Percentiles rank a stretch among this genome's conserved stretches.
These are phyloP conservation scores for Podocnemis expansa DNA, from an alignment of 2,113 vertebrate genomes.

Conservation along the genomic window DNA sequence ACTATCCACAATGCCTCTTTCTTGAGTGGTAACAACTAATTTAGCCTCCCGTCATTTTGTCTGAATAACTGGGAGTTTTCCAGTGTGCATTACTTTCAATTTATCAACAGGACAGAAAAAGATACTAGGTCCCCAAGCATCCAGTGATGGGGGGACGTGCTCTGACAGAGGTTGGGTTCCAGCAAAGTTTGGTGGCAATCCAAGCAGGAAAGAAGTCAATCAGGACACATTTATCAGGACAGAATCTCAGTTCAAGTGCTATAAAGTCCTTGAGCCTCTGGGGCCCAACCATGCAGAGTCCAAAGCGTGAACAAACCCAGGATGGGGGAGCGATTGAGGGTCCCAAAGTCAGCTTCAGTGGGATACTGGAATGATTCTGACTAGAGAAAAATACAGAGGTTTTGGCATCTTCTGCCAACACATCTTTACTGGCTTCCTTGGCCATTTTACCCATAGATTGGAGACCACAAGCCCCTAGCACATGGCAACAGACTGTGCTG, in stretches of 20 bases:
- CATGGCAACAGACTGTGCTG: neutral
- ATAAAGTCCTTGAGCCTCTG: neutral
- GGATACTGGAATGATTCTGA: slow-evolving; percentile 13
- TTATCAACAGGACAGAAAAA: neutral
- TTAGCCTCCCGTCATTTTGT: too few species aligned
- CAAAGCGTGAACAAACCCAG: neutral
- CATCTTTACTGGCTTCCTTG: neutral
- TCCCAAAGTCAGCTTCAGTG: neutral
- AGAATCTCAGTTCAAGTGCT: neutral
- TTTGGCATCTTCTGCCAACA: neutral
- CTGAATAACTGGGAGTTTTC: too few species aligned
- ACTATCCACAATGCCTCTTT: too few species aligned
- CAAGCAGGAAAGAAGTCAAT: neutral
- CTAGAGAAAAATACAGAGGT: neutral
- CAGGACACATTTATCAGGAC: neutral
- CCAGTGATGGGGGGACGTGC: neutral
- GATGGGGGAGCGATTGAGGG: neutral
- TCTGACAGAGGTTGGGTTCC: neutral
- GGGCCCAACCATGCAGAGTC: neutral
- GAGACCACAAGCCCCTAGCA: neutral
- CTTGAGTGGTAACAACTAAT: too few species aligned
- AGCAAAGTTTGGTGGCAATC: neutral
- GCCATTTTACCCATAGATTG: neutral
- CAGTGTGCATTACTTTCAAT: too few species aligned
- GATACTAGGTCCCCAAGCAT: neutral